These are phyloP conservation scores for Cephonodes hylas DNA, from an alignment of 2,888 invertebrate species.

Conservation along the genomic window DNA sequence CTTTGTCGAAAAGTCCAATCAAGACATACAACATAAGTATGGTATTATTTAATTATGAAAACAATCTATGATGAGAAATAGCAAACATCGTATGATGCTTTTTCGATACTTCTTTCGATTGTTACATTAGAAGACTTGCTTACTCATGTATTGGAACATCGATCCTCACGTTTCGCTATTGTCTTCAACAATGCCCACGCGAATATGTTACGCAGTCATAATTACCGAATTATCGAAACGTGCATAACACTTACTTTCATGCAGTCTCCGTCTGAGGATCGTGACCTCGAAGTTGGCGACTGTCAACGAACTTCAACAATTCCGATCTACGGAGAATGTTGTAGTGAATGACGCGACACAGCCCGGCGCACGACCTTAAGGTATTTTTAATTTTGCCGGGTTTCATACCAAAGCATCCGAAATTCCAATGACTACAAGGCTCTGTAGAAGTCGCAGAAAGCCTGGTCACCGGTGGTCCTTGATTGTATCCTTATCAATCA, in stretches of 20 bases:
- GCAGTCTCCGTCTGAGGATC: conserved; percentile 31
- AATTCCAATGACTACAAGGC: background rate
- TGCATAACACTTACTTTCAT: conserved; percentile 26
- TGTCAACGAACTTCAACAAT: conserved; percentile 17
- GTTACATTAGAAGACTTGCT: too few species aligned
- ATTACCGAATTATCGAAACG: conserved; percentile 10
- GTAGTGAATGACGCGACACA: conserved; percentile 3
- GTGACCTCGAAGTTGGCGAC: conserved; percentile 28
- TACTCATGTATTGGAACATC: too few species aligned
- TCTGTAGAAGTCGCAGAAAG: background rate
- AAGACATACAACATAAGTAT: too few species aligned
- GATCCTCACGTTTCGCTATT: background rate
- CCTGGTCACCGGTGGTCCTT: background rate
- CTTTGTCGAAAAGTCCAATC: too few species aligned
- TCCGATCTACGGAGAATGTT: conserved; percentile 17
- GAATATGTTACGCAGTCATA: background rate
- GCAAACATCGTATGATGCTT: too few species aligned
- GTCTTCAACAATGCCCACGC: background rate
- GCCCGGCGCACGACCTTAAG: conserved; percentile 12
- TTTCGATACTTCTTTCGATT: too few species aligned
- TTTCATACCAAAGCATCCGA: background rate
- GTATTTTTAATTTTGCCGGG: conserved; percentile 3
- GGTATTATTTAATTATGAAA: too few species aligned
- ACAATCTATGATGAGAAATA: too few species aligned
- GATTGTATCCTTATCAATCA: background rate